Evolutionary conservation across 2,797 vertebrate species (phyloP).

Genomic region (Taeniopygia guttata): DNA sequence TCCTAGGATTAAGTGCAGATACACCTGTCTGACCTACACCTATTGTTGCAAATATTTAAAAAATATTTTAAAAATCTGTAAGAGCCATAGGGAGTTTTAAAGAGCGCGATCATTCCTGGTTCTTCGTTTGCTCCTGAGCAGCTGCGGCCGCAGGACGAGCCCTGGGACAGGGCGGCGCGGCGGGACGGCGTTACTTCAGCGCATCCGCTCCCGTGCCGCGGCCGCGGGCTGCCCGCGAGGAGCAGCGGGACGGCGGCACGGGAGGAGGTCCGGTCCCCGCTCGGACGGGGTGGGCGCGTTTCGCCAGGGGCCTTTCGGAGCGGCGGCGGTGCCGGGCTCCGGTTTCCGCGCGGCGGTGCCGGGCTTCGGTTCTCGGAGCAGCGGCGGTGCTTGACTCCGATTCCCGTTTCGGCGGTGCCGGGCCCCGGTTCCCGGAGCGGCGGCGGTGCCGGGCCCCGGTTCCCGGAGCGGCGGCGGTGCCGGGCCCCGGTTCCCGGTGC

Average conservation of each 20-base stretch:
- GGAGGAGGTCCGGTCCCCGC: neutral
- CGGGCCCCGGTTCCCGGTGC: too few relatives aligned
- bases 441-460: too few relatives aligned
- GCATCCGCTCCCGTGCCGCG: neutral
- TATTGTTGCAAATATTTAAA: neutral
- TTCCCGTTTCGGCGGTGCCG: too few relatives aligned
- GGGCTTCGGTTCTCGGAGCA: too few relatives aligned
- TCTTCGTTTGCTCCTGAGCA: neutral
- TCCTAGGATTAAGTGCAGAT: neutral
- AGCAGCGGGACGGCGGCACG: neutral
- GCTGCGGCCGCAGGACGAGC: neutral
- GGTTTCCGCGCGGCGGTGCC: too few relatives aligned
- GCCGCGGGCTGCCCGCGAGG: neutral
- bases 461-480: too few relatives aligned
- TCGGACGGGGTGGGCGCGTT: neutral
- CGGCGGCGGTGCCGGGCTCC: too few relatives aligned
- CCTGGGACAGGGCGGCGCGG: neutral
- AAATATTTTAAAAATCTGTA: accelerated
- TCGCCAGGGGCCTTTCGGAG: neutral
- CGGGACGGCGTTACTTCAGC: neutral
- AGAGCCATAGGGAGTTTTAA: neutral
- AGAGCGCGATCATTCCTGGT: accelerated
- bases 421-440: too few relatives aligned
- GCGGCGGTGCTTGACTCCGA: too few relatives aligned
- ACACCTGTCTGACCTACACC: neutral